Conservation (phyloP, 2,113 vertebrate genomes). For the Condylura cristata region DNA sequence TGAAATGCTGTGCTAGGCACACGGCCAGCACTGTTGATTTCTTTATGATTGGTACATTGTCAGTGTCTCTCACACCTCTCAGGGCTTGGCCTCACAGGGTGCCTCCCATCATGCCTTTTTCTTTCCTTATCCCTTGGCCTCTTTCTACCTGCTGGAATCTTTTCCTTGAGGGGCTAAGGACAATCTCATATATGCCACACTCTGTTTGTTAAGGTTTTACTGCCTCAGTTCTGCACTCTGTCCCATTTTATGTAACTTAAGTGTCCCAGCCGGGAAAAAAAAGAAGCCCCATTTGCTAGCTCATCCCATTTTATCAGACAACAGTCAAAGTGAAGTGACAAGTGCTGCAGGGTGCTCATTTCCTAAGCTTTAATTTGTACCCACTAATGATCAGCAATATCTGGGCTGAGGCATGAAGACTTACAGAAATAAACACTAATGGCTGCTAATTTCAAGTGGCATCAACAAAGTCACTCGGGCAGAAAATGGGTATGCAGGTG, state of each 20-base stretch:
- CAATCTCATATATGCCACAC: neutral
- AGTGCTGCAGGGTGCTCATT: neutral
- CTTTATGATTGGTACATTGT: neutral
- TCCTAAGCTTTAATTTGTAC: neutral
- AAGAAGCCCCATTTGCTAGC: neutral
- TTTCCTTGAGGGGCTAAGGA: conserved; percentile 21
- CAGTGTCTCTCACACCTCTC: neutral
- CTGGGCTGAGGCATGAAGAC: neutral
- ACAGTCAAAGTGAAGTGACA: neutral
- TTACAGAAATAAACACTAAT: neutral
- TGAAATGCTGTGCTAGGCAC: neutral
- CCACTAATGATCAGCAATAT: neutral
- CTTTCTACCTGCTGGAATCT: conserved; percentile 26
- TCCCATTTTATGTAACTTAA: conserved; percentile 33
- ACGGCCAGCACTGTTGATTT: neutral
- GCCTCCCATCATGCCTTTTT: neutral
- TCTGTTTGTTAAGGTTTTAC: neutral
- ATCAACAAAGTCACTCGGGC: neutral
- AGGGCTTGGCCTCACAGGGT: neutral
- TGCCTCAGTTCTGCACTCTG: neutral
- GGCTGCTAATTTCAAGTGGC: conserved; percentile 14
- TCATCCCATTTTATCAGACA: neutral
- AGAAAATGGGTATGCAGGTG: neutral
- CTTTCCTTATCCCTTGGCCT: conserved; percentile 41
- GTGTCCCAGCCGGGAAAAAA: neutral